Base-by-base conservation (phyloP, 2,797 vertebrate species). In the Takifugu ocellatus region DNA sequence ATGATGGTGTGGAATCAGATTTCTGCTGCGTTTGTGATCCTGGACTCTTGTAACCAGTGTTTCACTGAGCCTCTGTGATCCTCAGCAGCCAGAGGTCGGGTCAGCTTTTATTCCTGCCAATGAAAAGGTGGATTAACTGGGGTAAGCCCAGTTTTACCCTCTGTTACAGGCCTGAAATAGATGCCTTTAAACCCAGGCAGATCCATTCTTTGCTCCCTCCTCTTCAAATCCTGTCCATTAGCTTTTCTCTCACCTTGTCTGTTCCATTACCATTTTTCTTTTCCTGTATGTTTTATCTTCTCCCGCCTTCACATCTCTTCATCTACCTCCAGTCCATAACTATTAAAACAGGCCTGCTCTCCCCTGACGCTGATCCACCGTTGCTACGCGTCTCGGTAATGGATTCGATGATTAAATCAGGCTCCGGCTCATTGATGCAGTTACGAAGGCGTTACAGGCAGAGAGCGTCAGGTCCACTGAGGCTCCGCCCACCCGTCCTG, bases 351-450 rank as follows among this genome's bases (percentile, higher is more conserved):
- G 14, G 0, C 9, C 3, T 2, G 39, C n/a, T 8, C 9, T 11
- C 43, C 54, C 25, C n/a, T 11, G 15, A 2, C 5, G 10, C 56
- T 66, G 69, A 79, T 48, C 44, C 52, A 9, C 24, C 26, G 53
- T 58, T 43, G 68, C 70, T 76, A 76, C 57, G 17, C 56, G 63
- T 49, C 17, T 33, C 46, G 2, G 49, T 49, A 47, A 69, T 74
- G 60, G 45, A 71, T 61, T 50, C 31, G 56, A 46, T 69, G 57
- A 82, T 77, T 74, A 53, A 63, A 80, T 79, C 43, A 45, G 43
- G 16, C 54, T 27, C 42, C 26, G 17, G 51, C 56, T 48, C n/a
- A 4, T 48, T 59, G 59, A 52, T 1, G 59, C 56, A 43, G 61
- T 51, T 51, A 54, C 36, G 36, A 14, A 14, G 33, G 36, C 7